Evolutionary conservation across 2,888 invertebrate species (phyloP).

Genomic region (Hyposoter dolosus): DNA sequence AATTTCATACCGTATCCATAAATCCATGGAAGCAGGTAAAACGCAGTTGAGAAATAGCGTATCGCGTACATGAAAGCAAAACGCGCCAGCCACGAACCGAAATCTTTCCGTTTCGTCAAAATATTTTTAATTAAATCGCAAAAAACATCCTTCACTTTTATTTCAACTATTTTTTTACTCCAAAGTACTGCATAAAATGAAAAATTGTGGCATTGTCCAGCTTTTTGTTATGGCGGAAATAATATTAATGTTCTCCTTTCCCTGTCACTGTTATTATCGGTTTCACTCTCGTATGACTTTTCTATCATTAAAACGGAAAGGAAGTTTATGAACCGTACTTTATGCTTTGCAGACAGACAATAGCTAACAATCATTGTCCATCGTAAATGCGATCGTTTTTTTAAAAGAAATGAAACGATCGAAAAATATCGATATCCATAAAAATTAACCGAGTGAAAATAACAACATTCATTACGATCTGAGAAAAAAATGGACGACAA

Average conservation of each 20-base stretch:
- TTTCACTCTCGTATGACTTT: constrained; percentile 3
- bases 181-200: not conserved
- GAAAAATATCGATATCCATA: not conserved
- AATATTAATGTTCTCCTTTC: not conserved
- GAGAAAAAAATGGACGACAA: not conserved
- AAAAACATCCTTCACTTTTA: not conserved
- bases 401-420: not conserved
- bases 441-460: not conserved
- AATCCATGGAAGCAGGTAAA: not conserved
- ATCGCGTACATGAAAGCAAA: not conserved
- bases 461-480: not conserved
- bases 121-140: not conserved
- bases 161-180: not conserved
- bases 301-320: not conserved
- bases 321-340: constrained; percentile 7
- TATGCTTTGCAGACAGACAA: not conserved
- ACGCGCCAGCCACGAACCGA: not conserved
- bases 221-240: not conserved
- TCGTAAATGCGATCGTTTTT: not conserved
- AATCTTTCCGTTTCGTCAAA: not conserved
- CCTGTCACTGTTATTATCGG: not conserved
- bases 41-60: constrained; percentile 32
- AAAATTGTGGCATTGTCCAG: not conserved
- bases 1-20: not conserved
- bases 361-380: not conserved